Conservation (phyloP, 2,797 vertebrate species). For the Leptatherina wallacei region DNA sequence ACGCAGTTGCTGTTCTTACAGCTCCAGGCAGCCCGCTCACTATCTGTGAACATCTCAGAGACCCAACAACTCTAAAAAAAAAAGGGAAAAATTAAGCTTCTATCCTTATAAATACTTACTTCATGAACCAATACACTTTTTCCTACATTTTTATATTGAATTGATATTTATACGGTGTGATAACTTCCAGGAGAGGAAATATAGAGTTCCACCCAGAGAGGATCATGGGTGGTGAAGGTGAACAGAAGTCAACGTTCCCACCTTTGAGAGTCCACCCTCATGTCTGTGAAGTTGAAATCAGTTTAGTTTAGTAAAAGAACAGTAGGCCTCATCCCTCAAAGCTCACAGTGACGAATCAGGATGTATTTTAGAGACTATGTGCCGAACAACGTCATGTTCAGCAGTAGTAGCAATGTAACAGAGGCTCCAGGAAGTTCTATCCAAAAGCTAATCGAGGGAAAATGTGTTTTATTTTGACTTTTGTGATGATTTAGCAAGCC, state of each 20-base stretch:
- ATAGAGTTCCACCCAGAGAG: conserved; percentile 16
- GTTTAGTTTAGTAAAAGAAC: background rate
- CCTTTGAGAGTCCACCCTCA: background rate
- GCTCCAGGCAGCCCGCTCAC: conserved; percentile 34
- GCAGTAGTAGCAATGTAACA: background rate
- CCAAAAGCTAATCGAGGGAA: background rate
- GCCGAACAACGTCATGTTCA: background rate
- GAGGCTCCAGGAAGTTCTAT: background rate
- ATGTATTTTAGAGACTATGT: background rate
- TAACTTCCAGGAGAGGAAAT: conserved; percentile 31
- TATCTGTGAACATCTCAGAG: conserved; percentile 52
- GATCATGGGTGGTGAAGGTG: conserved; percentile 11
- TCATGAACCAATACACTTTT: conserved; percentile 43
- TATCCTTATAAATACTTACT: conserved; percentile 45
- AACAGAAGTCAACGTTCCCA: conserved; percentile 2
- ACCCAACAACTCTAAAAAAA: conserved; percentile 27
- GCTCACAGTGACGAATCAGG: background rate
- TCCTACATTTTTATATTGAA: conserved; percentile 67
- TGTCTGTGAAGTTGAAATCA: background rate
- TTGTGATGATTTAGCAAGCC: conserved; percentile 6
- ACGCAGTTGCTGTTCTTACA: conserved; percentile 7
- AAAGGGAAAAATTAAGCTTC: conserved; percentile 50
- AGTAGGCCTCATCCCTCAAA: background rate
- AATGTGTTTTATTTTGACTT: background rate
- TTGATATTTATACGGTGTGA: conserved; percentile 57